phyloP scores from a whole-genome alignment of 2,113 vertebrate genomes.

The Cynocephalus volans region DNA sequence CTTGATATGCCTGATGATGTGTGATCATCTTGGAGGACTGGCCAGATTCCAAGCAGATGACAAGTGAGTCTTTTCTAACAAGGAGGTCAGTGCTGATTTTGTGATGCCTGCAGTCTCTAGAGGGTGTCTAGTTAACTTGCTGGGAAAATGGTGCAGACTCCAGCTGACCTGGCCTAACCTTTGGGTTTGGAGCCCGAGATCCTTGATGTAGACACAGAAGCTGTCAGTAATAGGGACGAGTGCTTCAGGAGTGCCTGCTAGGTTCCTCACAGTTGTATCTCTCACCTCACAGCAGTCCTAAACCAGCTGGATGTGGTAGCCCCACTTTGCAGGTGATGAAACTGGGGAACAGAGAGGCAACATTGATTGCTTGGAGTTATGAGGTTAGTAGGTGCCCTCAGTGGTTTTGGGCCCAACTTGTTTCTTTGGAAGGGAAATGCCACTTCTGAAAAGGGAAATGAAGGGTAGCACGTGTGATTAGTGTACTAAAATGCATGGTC shows the following conservation, averaged over 20 bases:
- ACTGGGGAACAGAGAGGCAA: neutral
- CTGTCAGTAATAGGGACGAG: accelerated
- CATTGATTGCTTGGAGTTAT: neutral
- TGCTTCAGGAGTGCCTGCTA: neutral
- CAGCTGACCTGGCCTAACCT: neutral
- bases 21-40: neutral
- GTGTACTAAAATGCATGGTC: neutral
- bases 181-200: neutral
- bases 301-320: too few relatives aligned
- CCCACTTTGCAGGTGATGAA: neutral
- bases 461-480: neutral
- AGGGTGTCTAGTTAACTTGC: constrained; percentile 27
- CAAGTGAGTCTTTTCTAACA: neutral
- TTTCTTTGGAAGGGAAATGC: neutral
- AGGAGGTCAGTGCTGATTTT: constrained; percentile 10
- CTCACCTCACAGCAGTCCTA: neutral
- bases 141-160: neutral
- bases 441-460: neutral
- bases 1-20: neutral
- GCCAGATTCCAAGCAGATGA: neutral
- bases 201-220: neutral
- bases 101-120: neutral
- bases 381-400: neutral
- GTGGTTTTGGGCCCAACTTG: neutral
- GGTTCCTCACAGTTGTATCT: accelerated